These are phyloP conservation scores for Hemitrygon akajei DNA, from an alignment of 2,797 vertebrate species.

Conservation along the genomic window DNA sequence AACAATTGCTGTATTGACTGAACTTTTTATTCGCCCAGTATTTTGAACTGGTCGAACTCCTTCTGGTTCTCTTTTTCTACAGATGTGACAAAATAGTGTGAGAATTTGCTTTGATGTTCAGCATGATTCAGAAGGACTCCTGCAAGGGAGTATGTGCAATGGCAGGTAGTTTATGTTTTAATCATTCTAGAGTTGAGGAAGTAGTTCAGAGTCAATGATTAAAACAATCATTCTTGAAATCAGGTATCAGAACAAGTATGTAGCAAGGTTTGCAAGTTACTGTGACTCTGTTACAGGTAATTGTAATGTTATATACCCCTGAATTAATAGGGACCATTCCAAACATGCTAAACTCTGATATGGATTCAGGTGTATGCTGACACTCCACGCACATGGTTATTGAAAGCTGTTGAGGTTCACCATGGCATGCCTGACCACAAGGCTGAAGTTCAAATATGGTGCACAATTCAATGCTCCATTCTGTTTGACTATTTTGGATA, in stretches of 20 bases:
- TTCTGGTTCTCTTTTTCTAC: background rate
- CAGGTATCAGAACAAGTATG: background rate
- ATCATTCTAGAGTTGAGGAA: background rate
- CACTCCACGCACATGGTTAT: background rate
- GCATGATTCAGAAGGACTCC: background rate
- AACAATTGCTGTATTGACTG: background rate
- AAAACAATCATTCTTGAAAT: background rate
- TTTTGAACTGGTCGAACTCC: background rate
- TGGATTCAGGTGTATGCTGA: background rate
- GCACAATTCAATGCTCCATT: background rate
- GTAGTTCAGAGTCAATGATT: background rate
- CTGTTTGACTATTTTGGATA: background rate
- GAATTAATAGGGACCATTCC: background rate
- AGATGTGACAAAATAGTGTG: background rate
- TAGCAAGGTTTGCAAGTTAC: too few relatives aligned
- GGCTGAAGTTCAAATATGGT: background rate
- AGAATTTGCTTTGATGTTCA: background rate
- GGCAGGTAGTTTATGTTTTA: background rate
- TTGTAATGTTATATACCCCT: background rate
- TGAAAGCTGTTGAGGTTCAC: background rate
- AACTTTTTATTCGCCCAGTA: background rate
- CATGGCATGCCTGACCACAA: background rate
- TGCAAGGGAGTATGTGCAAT: background rate
- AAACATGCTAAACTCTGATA: background rate
- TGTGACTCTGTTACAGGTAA: background rate